Conservation (phyloP, 2,888 invertebrate species). For the Nowickia ferox region DNA sequence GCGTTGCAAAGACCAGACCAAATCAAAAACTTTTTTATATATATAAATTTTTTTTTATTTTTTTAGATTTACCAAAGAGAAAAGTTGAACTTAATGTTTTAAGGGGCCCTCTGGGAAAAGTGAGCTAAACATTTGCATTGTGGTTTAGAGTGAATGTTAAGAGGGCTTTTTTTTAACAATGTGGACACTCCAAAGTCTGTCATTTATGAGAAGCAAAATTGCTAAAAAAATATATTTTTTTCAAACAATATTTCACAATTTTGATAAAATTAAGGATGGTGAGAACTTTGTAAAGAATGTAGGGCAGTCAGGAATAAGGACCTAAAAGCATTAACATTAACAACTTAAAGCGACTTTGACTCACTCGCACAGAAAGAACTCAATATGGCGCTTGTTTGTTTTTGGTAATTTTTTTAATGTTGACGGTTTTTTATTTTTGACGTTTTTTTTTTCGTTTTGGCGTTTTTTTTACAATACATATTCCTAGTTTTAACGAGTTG, state of each 20-base stretch:
- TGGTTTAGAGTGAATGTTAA: not conserved
- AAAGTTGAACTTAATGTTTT: not conserved
- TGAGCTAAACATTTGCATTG: not conserved
- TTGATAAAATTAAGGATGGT: too few species aligned
- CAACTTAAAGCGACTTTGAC: too few species aligned
- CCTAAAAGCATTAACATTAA: too few species aligned
- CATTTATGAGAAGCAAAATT: not conserved
- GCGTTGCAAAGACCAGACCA: not conserved
- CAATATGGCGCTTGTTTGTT: too few species aligned
- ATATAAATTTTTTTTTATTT: slow-evolving; percentile 9
- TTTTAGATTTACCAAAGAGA: slow-evolving; percentile 7
- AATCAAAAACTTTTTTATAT: slow-evolving; percentile 38
- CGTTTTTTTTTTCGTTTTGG: too few species aligned
- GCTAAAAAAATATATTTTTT: not conserved
- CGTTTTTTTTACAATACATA: too few species aligned
- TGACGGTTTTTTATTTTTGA: too few species aligned
- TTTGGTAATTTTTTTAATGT: too few species aligned
- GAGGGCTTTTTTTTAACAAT: not conserved
- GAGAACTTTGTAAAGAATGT: too few species aligned
- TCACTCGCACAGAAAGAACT: too few species aligned
- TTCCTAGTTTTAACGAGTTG: too few species aligned
- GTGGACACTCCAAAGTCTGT: not conserved
- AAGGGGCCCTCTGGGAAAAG: slow-evolving; percentile 1
- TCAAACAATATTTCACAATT: not conserved
- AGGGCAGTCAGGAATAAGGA: too few species aligned